These are phyloP conservation scores for Elysia crispata DNA, from an alignment of 2,888 invertebrate species.

Conservation along the genomic window DNA sequence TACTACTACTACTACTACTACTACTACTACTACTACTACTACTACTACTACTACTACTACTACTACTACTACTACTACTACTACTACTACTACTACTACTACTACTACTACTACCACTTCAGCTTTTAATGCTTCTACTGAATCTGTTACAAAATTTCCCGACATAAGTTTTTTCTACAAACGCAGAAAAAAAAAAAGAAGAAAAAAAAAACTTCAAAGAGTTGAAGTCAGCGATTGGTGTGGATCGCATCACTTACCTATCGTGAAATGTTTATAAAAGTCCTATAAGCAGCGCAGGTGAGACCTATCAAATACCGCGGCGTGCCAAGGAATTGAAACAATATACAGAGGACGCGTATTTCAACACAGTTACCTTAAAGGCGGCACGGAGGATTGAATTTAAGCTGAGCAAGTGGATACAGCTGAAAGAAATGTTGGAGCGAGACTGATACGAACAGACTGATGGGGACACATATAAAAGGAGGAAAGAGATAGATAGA, in stretches of 20 bases:
- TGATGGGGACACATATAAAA: too few species aligned
- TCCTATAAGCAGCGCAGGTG: constrained; percentile 30
- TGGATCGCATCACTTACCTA: too few species aligned
- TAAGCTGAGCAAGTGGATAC: constrained; percentile 6
- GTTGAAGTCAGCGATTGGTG: too few species aligned
- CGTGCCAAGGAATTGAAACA: constrained; percentile 31
- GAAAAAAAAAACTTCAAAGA: too few species aligned
- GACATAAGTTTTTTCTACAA: too few species aligned
- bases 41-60: neutral
- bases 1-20: constrained; percentile 2
- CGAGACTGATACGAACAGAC: too few species aligned
- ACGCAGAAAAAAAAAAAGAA: too few species aligned
- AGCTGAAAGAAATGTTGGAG: too few species aligned
- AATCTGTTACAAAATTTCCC: neutral
- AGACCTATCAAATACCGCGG: constrained; percentile 31
- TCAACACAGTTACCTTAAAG: too few species aligned
- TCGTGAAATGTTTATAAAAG: constrained; percentile 43
- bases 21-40: neutral
- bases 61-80: neutral
- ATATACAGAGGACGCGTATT: constrained; percentile 13
- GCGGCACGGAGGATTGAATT: neutral
- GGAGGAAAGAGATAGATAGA: too few species aligned
- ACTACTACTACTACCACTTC: neutral
- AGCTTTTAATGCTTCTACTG: neutral
- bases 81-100: neutral